Evolutionary conservation across 1,140 invertebrate genomes (phyloP), one percentile per base, ranked within the genome.

Genomic region (Drosophila oshimai): DNA sequence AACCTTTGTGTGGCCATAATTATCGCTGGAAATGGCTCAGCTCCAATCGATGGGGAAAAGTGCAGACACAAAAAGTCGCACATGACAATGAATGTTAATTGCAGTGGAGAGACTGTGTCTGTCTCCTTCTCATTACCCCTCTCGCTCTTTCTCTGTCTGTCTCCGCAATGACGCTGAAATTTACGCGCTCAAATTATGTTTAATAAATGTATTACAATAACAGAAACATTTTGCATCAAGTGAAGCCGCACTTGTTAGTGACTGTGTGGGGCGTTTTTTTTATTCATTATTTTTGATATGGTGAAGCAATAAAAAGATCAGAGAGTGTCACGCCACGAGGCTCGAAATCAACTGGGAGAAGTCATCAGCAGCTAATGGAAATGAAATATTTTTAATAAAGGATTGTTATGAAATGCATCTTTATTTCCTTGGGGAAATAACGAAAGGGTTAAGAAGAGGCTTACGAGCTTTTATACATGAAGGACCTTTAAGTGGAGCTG

Each of bases 41-140:
- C 31, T 15, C 18, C 42, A 57, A 67, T 67, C 62, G 62, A 67
- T 67, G 58, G 13, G 28, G 24, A 39, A 51, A 60, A 53, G 47
- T 41, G 31, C 39, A 44, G 34, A 41, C 26, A 33, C 54, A 76
- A 86, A 86, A 74, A 80, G 73, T 74, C 62, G 71, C 81, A 81
- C 49, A 86, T 74, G 86, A 86, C 81, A 86, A 86, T 86, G 81
- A 86, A 86, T 86, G 84, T 86, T 86, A 86, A 86, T 86, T 86
- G 83, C 74, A 74, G 70, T 68, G 46, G 41, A 50, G 49, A 51
- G 28, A 34, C 28, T 58, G 37, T 39, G 24, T 6, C n/a, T 41
- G 29, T 51, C 49, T 20, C 13, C 7, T 9, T n/a, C 49, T 41
- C 49, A 61, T 61, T 31, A 39, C 6, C 36, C 24, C n/a, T 24